Conservation (phyloP, 2,888 invertebrate genomes). For the Drosophila borborema region DNA sequence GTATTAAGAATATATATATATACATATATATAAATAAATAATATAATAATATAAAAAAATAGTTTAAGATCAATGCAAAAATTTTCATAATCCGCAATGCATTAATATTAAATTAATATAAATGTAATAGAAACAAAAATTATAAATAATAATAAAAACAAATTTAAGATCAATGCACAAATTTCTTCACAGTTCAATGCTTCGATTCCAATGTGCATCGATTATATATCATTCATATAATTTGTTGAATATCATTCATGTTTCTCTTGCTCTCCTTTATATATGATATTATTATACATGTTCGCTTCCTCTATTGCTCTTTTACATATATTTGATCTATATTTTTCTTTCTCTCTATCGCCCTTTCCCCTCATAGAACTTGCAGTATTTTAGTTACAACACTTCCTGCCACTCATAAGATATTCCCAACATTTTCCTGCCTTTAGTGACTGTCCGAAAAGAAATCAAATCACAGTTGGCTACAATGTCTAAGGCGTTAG, state of each 20-base stretch:
- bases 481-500: constrained; percentile 64
- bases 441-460: constrained; percentile 12
- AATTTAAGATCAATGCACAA: background rate
- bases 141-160: too few species aligned
- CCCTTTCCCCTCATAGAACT: background rate
- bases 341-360: background rate
- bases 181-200: background rate
- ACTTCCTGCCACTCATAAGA: constrained; percentile 39
- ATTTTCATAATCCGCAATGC: too few species aligned
- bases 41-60: too few species aligned
- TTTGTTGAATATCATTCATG: background rate
- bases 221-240: background rate
- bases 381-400: constrained; percentile 21
- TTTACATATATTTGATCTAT: background rate
- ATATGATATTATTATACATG: background rate
- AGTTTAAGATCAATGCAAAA: too few species aligned
- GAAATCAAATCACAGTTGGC: constrained; percentile 52
- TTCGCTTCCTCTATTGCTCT: too few species aligned
- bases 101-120: too few species aligned
- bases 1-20: too few species aligned
- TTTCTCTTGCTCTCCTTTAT: background rate
- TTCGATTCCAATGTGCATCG: background rate
- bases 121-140: too few species aligned
- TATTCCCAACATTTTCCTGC: constrained; percentile 20
- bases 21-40: too few species aligned